Conservation (phyloP, 1,140 invertebrate species). For the Notospermus geniculatus region DNA sequence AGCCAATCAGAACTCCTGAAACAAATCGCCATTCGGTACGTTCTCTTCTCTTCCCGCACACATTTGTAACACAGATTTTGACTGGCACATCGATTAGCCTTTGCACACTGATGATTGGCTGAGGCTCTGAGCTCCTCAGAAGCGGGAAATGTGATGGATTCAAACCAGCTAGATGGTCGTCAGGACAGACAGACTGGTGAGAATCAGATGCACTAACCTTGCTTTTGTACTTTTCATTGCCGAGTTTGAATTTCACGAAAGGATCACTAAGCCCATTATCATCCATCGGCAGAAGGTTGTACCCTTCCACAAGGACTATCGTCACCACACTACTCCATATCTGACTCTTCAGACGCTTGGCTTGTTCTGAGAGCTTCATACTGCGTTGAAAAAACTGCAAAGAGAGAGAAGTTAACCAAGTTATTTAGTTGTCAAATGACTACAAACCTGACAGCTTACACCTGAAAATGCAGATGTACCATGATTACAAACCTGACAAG, state of each 20-base stretch:
- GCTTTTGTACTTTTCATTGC: conserved; percentile 97
- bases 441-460: no score
- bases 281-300: conserved; percentile 81
- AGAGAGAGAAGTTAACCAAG: conserved; percentile 18
- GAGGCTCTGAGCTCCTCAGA: no score
- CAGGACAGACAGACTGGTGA: neutral
- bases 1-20: no score
- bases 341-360: conserved; percentile 58
- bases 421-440: conserved; percentile 11
- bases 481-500: no score
- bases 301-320: conserved; percentile 92
- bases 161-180: neutral
- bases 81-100: no score
- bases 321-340: conserved; percentile 72
- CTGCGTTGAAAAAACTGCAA: conserved; percentile 75
- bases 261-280: conserved; percentile 90
- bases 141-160: no score
- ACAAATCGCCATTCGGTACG: no score
- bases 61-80: no score
- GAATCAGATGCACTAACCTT: conserved; percentile 68
- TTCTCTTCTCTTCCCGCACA: no score
- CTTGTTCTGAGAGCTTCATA: conserved; percentile 60
- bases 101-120: no score
- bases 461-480: no score
- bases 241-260: conserved; percentile 96